Evolutionary conservation across 2,113 vertebrate genomes (phyloP).

Genomic region (Corvus hawaiiensis): DNA sequence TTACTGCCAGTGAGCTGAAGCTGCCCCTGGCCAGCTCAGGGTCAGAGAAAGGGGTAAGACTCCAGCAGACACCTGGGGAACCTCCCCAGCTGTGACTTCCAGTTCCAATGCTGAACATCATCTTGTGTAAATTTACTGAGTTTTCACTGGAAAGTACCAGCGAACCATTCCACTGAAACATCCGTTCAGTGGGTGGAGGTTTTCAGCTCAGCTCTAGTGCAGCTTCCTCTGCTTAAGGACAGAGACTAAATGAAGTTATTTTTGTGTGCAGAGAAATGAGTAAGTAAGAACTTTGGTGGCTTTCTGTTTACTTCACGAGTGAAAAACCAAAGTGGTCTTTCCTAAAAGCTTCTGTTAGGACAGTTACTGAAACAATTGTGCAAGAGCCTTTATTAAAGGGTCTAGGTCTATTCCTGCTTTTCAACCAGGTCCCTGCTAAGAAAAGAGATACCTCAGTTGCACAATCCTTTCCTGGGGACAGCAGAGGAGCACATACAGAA

Average conservation of each 20-base stretch:
- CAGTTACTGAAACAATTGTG: neutral
- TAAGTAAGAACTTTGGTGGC: neutral
- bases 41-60: neutral
- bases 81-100: neutral
- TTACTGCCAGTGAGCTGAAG: fast-evolving
- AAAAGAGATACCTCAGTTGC: neutral
- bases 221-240: neutral
- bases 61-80: neutral
- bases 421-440: neutral
- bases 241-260: neutral
- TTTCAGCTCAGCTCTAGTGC: neutral
- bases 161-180: neutral
- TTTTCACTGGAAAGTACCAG: neutral
- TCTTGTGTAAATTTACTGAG: neutral
- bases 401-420: neutral
- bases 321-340: neutral
- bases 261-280: neutral
- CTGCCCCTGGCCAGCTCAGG: neutral
- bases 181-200: neutral
- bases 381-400: neutral
- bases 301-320: neutral
- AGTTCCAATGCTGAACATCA: neutral
- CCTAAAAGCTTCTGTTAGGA: neutral
- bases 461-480: neutral
- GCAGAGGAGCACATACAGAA: neutral